Evolutionary conservation across 2,888 invertebrate species (phyloP).

Genomic region (Helicoverpa assulta): DNA sequence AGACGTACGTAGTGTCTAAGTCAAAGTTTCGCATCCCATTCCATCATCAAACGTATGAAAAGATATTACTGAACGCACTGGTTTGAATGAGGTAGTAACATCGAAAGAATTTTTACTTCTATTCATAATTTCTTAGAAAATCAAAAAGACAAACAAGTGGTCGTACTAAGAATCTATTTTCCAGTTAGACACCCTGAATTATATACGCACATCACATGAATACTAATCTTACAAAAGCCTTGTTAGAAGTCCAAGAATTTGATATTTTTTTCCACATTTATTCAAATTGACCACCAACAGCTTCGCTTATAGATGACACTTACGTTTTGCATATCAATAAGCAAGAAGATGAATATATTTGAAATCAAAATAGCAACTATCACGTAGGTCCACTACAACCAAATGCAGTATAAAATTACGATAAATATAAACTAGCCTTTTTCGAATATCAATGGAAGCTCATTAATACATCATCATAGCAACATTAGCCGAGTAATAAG

Average conservation of each 20-base stretch:
- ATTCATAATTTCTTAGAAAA: slow-evolving; percentile 1
- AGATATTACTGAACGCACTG: no score
- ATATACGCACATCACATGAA: slow-evolving; percentile 38
- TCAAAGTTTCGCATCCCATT: neutral
- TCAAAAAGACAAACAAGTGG: slow-evolving; percentile 6
- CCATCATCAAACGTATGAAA: no score
- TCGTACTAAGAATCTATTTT: slow-evolving; percentile 13
- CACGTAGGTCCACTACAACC: slow-evolving; percentile 29
- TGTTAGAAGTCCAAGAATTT: slow-evolving; percentile 36
- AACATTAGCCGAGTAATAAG: slow-evolving; percentile 51
- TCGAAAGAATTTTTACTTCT: neutral
- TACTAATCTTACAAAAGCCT: slow-evolving; percentile 47
- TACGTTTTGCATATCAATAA: slow-evolving; percentile 51
- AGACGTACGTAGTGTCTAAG: neutral
- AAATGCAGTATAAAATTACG: slow-evolving; percentile 38
- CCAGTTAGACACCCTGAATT: slow-evolving; percentile 39
- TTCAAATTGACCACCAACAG: slow-evolving; percentile 56
- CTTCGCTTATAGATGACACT: slow-evolving; percentile 32
- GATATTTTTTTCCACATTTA: slow-evolving; percentile 43
- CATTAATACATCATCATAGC: slow-evolving; percentile 46
- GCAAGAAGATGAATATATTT: slow-evolving; percentile 15
- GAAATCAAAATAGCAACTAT: slow-evolving; percentile 25
- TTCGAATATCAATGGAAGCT: slow-evolving; percentile 23
- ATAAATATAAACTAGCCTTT: slow-evolving; percentile 39
- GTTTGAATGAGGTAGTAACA: neutral